Base-by-base conservation (phyloP, 2,113 vertebrate species). In the Tenebrosternarchus preto region DNA sequence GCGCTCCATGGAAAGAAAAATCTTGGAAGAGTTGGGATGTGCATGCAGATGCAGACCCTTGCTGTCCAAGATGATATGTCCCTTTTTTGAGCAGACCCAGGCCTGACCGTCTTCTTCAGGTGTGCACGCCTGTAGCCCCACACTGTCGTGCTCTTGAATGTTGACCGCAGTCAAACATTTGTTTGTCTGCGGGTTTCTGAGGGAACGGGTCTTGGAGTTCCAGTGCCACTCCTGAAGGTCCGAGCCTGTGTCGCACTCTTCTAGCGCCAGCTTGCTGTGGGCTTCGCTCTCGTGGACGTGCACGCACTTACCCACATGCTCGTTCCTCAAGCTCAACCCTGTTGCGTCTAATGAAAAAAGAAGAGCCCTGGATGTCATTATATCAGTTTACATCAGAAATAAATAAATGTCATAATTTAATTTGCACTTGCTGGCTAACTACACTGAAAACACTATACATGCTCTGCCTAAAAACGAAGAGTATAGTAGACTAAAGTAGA, bases 71-170 rank as follows among this genome's bases (percentile, higher is more conserved):
- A 88, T 94, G 76, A 97, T 77, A n/a, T 93, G 94, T 16, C 96
- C 95, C 83, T 91, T 94, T 85, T 90, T 95, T 84, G 94, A 93
- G 87, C 95, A 96, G 60, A 83, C 86, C 96, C 96, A 96, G 0
- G 64, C 68, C 82, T 96, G 95, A n/a, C 9, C 85, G 11, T 88
- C 86, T 82, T 84, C 83, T 57, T 15, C 81, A 4, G 78, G 43
- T 53, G 79, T 8, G 0, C 96, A 97, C 50, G 87, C 57, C 79
- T 90, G 89, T 84, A 95, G 61, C 50, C 86, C 88, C 56, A 95
- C 90, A 0, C 86, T 71, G 15, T 91, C 87, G 0, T 90, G 84
- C 27, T 93, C 85, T n/a, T 12, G 83, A 0, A 0, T 61, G 55
- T 78, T 56, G 0, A 73, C 85, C 2, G 90, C 93, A 0, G 93